Evolutionary conservation across 2,797 vertebrate species (phyloP).

Genomic region (Uromys caudimaculatus): DNA sequence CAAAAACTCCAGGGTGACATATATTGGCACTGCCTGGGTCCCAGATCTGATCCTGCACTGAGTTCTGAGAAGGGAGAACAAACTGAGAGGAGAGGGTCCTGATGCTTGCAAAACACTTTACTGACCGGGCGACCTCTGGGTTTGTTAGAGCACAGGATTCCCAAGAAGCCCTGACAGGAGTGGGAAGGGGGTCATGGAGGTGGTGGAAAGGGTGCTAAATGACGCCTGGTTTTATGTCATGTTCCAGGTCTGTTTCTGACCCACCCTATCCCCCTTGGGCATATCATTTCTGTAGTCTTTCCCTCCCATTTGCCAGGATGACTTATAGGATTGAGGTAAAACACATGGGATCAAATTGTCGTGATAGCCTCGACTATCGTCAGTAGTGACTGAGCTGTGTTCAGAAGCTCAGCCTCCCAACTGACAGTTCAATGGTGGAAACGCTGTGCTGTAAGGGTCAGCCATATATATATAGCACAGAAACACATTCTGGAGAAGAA

Average conservation of each 20-base stretch:
- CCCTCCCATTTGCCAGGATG: neutral
- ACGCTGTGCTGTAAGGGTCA: neutral
- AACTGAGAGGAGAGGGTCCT: neutral
- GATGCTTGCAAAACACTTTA: neutral
- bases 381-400: neutral
- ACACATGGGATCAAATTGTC: neutral
- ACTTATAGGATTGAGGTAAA: conserved; percentile 12
- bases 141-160: neutral
- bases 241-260: neutral
- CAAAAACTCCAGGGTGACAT: neutral
- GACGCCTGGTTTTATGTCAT: neutral
- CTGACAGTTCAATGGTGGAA: neutral
- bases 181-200: neutral
- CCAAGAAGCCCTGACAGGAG: neutral
- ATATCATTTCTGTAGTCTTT: neutral
- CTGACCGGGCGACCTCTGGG: too few species aligned
- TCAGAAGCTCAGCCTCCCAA: neutral
- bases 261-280: neutral
- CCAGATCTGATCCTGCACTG: neutral
- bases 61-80: neutral
- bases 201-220: neutral
- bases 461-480: neutral
- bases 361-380: neutral
- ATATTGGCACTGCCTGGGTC: neutral
- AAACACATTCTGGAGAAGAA: neutral